Evolutionary conservation across 2,888 invertebrate species (phyloP), one percentile per base, ranked within the genome.

Genomic region (Ochropacha duplaris): DNA sequence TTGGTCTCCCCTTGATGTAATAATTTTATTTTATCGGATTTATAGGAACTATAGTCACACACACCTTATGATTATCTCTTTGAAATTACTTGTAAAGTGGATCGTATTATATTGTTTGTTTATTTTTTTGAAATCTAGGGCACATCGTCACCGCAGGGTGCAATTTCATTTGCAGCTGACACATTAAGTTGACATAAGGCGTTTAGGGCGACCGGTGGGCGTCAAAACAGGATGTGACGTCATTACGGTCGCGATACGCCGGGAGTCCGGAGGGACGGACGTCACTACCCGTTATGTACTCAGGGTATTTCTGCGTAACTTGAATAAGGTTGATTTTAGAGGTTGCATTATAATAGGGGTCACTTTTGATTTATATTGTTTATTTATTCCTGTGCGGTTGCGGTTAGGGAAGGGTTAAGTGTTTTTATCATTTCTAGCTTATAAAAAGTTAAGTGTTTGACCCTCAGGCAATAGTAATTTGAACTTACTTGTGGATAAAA

Each of bases 181-280:
- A 31, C 22, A 52, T 31, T 31, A 28, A 31, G 19, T 19, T 52
- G 31, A 28, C 16, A 52, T 31, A 52, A 31, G 19, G 31, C 19
- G 16, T 16, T 31, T 52, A 31, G 31, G 31, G 52, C 50, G 24
- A 50, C 26, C 50, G 26, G 26, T 50, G 50, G 26, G 50, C 26
- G 50, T 50, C 50, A 14, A 44, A 24, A 26, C 50, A 26, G 84
- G 81, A 84, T 75, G 74, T 86, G 83, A 84, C 81, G 84, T 82
- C 84, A 85, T 79, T 71, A 73, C 65, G 59, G 69, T 62, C 65
- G 66, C 73, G 69, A 74, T 78, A 73, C 57, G 61, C 57, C 60
- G 61, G 56, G 59, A 57, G 50, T 39, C 61, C 54, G 50, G 58
- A 56, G 64, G 69, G 68, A 63, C 65, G 57, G 63, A 64, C 69